Evolutionary conservation across 2,888 invertebrate species (phyloP).

Genomic region (Protula sp.): DNA sequence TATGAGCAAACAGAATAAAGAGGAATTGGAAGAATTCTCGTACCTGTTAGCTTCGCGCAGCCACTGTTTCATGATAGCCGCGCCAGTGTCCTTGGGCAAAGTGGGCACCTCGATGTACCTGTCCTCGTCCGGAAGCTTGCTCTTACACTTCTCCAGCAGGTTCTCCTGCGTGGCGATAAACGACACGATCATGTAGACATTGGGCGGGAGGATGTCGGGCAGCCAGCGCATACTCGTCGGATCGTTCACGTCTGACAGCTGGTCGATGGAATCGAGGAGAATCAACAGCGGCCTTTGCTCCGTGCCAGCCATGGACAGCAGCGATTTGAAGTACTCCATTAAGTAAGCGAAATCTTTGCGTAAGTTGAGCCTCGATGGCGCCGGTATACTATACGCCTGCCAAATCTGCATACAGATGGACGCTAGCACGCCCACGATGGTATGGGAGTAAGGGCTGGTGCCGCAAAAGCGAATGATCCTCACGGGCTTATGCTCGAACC

Average conservation of each 20-base stretch:
- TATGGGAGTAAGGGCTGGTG: constrained; percentile 29
- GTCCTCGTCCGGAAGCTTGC: constrained; percentile 16
- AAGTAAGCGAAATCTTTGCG: constrained; percentile 31
- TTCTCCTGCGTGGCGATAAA: constrained; percentile 25
- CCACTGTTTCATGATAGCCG: constrained; percentile 23
- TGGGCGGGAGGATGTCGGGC: constrained; percentile 29
- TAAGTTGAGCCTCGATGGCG: constrained; percentile 27
- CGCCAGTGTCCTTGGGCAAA: constrained; percentile 22
- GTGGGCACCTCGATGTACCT: constrained; percentile 28
- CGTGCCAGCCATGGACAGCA: constrained; percentile 32
- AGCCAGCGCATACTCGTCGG: constrained; percentile 35
- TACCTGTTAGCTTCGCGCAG: no score
- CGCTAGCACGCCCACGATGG: constrained; percentile 27
- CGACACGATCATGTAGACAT: constrained; percentile 34
- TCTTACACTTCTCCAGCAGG: background rate
- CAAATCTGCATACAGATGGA: constrained; percentile 34
- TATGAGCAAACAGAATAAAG: no score
- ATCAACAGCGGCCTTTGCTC: constrained; percentile 29
- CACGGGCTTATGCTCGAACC: constrained; percentile 27
- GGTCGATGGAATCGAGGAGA: constrained; percentile 39
- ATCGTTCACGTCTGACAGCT: constrained; percentile 30
- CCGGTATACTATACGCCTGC: constrained; percentile 22
- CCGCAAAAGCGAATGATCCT: constrained; percentile 36
- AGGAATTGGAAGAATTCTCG: no score
- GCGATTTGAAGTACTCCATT: constrained; percentile 28